Evolutionary conservation across 1,140 invertebrate genomes (phyloP).

Genomic region (Kradibia gibbosae): DNA sequence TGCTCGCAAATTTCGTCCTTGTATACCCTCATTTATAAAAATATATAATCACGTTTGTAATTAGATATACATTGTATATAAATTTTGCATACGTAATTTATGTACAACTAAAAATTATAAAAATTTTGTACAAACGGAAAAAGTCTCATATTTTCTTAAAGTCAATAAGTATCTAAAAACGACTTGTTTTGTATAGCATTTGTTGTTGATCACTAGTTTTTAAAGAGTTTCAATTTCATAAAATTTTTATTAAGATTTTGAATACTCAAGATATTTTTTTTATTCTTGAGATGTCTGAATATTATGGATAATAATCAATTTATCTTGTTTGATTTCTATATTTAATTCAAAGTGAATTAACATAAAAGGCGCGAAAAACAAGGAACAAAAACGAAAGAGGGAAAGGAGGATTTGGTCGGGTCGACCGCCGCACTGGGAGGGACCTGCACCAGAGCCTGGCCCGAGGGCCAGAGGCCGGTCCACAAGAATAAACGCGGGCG

Average conservation of each 20-base stretch:
- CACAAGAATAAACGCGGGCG: too few species aligned
- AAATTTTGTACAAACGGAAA: conserved; percentile 35
- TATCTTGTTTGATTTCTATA: conserved; percentile 4
- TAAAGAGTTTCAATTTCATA: neutral
- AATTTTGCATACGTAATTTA: conserved; percentile 11
- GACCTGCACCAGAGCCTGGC: too few species aligned
- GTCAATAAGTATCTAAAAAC: conserved; percentile 47
- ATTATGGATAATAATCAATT: neutral
- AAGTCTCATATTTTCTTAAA: conserved; percentile 47
- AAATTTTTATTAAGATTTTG: neutral
- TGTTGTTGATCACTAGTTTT: conserved; percentile 25
- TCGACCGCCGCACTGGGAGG: too few species aligned
- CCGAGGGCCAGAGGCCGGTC: too few species aligned
- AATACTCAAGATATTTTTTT: neutral
- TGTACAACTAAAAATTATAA: conserved; percentile 5
- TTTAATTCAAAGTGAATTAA: neutral
- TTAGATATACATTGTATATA: conserved; percentile 42
- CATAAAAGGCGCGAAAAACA: neutral
- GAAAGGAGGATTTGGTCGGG: conserved; percentile 1
- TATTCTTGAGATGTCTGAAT: too few species aligned
- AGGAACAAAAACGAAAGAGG: neutral
- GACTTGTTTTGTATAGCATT: conserved; percentile 46
- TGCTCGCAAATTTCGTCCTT: conserved; percentile 50
- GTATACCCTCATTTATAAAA: conserved; percentile 48
- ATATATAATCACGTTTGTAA: conserved; percentile 27